Evolutionary conservation across 2,888 invertebrate species (phyloP), one percentile per base, ranked within the genome.

Genomic region (Mantis religiosa): DNA sequence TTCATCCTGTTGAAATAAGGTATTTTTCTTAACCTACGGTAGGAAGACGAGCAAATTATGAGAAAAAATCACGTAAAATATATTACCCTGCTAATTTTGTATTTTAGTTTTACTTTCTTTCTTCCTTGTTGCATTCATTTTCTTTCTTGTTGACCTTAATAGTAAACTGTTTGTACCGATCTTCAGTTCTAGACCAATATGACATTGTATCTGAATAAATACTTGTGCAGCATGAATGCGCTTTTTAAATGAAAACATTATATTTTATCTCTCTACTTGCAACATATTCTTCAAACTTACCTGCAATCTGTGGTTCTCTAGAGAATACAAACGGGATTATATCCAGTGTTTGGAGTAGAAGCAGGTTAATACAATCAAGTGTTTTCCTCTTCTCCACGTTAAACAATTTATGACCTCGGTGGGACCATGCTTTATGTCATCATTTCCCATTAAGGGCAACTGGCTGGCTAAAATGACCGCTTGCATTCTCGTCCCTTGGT

Each of bases 381-480:
- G 54, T 71, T 71, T 71, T 71, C 54, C 54, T 71, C 54, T 15
- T 71, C 54, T 71, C 54, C 4, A 25, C 54, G 54, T 71, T 71
- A 85, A 85, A 71, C 54, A 28, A 85, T 85, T 85, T 85, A 85
- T 54, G 54, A 28, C 85, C 71, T 14, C 71, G 2, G 85, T 41
- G 85, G 85, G 47, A 41, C 85, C 85, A 85, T 27, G 28, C 47
- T 85, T 85, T 85, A 85, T 85, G 85, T 28, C 85, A 85, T 85
- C 85, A 71, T 71, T 85, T 85, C 85, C 85, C 85, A 85, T 85
- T 85, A 85, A 30, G 85, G 6, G 54, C 54, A 71, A 85, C 12
- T 6, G 71, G 27, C 47, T 47, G 41, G 85, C 47, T 85, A 85
- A 41, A 85, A 34, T 71, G 54, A 71, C 54, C 25, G 54, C 54